phyloP scores from a whole-genome alignment of 2,888 invertebrate genomes.

The Melieria omissa region DNA sequence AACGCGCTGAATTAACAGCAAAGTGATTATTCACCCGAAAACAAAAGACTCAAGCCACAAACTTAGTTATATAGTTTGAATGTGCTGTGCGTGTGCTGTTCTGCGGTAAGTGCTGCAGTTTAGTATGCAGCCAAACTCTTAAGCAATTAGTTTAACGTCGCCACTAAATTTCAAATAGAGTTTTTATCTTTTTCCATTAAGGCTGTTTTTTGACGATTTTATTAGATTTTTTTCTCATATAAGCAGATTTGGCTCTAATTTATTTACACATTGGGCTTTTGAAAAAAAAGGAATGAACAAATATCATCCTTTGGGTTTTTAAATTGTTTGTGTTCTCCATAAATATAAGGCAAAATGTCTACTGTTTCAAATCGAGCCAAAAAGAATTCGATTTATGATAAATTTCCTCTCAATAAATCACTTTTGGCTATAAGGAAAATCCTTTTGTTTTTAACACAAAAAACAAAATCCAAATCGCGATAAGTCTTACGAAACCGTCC shows the following conservation, averaged over 20 bases:
- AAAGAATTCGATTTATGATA: neutral
- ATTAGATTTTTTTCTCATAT: too few relatives aligned
- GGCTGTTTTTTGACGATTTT: neutral
- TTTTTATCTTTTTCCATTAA: neutral
- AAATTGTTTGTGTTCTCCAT: too few relatives aligned
- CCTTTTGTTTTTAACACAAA: neutral
- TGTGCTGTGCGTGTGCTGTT: too few relatives aligned
- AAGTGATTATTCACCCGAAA: neutral
- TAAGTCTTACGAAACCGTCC: conserved; percentile 16
- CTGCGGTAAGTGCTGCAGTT: conserved; percentile 6
- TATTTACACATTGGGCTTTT: too few relatives aligned
- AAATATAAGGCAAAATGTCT: neutral
- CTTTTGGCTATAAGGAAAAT: neutral
- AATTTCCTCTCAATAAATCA: neutral
- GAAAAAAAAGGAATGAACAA: too few relatives aligned
- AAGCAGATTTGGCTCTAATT: too few relatives aligned
- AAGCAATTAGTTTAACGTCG: neutral
- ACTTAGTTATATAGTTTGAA: neutral
- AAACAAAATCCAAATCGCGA: neutral
- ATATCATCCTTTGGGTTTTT: too few relatives aligned
- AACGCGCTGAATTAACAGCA: neutral
- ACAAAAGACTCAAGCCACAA: conserved; percentile 27
- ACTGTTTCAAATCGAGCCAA: neutral
- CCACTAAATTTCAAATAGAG: neutral
- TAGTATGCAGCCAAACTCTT: conserved; percentile 19